Conservation (phyloP, 2,888 invertebrate species). For the Ceriagrion tenellum region DNA sequence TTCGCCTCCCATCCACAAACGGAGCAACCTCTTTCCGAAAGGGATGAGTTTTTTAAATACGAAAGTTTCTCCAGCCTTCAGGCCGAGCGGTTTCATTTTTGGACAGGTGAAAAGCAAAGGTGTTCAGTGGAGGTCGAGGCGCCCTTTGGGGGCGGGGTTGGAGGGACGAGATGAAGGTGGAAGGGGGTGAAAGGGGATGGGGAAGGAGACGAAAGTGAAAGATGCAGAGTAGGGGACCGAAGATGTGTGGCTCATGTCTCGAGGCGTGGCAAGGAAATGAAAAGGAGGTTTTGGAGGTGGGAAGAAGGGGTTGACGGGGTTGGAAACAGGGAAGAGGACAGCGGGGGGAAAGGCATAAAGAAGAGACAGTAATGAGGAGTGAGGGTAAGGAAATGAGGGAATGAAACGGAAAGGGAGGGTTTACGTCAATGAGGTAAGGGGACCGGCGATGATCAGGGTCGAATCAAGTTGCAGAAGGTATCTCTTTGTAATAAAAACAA, state of each 20-base stretch:
- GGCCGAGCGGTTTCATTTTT: neutral
- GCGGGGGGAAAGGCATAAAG: neutral
- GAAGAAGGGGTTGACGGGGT: too few species aligned
- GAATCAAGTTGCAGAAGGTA: too few species aligned
- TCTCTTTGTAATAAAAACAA: too few species aligned
- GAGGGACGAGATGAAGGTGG: neutral
- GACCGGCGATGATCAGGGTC: too few species aligned
- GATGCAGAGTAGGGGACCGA: neutral
- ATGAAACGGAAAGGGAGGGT: neutral
- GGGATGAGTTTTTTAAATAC: neutral
- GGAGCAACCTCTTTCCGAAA: neutral
- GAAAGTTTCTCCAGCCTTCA: neutral
- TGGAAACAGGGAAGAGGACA: neutral
- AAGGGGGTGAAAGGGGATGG: neutral
- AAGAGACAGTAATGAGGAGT: neutral
- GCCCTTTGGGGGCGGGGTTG: neutral
- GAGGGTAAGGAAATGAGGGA: neutral
- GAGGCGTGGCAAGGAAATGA: conserved; percentile 18
- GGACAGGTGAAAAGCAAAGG: conserved; percentile 62
- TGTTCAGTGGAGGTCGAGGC: neutral
- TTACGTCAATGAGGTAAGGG: too few species aligned
- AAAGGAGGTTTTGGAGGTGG: neutral
- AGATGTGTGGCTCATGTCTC: conserved; percentile 14
- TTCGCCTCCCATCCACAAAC: neutral
- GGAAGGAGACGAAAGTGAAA: neutral